Percentiles rank a stretch among this genome's conserved stretches.
phyloP scores from a whole-genome alignment of 2,888 invertebrate genomes.

The Leucozona laternaria region DNA sequence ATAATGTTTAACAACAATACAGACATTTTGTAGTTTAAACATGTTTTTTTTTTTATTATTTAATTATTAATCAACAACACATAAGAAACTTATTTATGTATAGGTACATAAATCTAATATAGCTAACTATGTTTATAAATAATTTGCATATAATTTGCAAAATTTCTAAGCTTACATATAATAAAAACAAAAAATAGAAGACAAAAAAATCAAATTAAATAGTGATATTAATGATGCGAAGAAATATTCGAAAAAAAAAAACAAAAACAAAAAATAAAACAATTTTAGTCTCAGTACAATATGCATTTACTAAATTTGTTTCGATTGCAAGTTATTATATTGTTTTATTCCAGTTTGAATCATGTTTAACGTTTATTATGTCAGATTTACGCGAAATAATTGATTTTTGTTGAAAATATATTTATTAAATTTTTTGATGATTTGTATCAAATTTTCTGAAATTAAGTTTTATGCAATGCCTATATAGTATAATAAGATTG shows the following conservation, averaged over 20 bases:
- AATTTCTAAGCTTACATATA: constrained; percentile 17
- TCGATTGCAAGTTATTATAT: constrained; percentile 36
- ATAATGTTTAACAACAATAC: constrained; percentile 44
- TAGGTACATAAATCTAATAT: constrained; percentile 47
- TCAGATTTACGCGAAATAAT: constrained; percentile 59
- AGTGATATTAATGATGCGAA: constrained; percentile 53
- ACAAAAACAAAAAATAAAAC: neutral
- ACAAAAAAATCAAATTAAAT: constrained; percentile 54
- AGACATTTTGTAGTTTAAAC: constrained; percentile 56
- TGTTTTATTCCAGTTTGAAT: constrained; percentile 3
- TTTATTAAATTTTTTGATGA: neutral
- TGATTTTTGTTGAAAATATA: neutral
- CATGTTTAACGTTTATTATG: constrained; percentile 57
- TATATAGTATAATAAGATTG: neutral
- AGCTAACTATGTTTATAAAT: constrained; percentile 57
- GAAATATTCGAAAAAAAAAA: constrained; percentile 18
- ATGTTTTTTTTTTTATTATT: constrained; percentile 47
- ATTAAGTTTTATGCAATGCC: neutral
- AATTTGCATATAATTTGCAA: constrained; percentile 51
- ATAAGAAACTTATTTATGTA: constrained; percentile 61
- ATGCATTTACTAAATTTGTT: neutral
- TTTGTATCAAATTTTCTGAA: neutral
- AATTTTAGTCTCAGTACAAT: neutral
- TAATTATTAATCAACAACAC: constrained; percentile 71
- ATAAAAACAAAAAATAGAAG: neutral